A percentile compares a stretch with the other conserved stretches of the same genome.
phyloP scores from a whole-genome alignment of 2,888 invertebrate genomes.

The Rhogogaster chlorosoma region DNA sequence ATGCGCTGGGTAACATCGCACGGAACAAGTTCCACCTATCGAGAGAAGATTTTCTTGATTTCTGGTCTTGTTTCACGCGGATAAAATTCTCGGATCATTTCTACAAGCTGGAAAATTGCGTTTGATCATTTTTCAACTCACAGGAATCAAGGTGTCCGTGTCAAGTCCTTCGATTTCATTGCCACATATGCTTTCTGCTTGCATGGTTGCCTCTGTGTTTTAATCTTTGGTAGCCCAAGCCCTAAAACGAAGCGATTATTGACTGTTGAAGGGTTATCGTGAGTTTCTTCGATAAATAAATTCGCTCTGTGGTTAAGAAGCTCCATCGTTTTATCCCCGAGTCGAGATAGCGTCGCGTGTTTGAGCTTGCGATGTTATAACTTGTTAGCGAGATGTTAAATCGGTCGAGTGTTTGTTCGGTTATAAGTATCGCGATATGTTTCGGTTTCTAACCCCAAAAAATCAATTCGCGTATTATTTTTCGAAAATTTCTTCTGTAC shows the following conservation, averaged over 20 bases:
- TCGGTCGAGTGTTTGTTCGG: background rate
- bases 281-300: background rate
- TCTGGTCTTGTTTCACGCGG: background rate
- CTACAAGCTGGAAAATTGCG: background rate
- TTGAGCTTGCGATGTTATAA: background rate
- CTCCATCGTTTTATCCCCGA: conserved; percentile 15
- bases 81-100: background rate
- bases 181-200: conserved; percentile 74
- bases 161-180: conserved; percentile 75
- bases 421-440: background rate
- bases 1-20: conserved; percentile 68
- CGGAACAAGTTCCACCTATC: conserved; percentile 70
- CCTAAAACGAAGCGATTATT: conserved; percentile 34
- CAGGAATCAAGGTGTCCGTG: conserved; percentile 77
- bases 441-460: conserved; percentile 35
- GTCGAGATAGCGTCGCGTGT: background rate
- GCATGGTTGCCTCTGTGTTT: conserved; percentile 68
- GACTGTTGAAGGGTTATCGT: conserved; percentile 2
- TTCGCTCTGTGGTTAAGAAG: background rate
- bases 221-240: conserved; percentile 51
- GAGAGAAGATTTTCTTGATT: background rate
- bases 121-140: conserved; percentile 64
- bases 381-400: background rate
- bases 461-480: conserved; percentile 54
- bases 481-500: conserved; percentile 70